Evolutionary conservation across 1,140 invertebrate genomes (phyloP), one percentile per base, ranked within the genome.

Genomic region (Zaprionus nigranus): DNA sequence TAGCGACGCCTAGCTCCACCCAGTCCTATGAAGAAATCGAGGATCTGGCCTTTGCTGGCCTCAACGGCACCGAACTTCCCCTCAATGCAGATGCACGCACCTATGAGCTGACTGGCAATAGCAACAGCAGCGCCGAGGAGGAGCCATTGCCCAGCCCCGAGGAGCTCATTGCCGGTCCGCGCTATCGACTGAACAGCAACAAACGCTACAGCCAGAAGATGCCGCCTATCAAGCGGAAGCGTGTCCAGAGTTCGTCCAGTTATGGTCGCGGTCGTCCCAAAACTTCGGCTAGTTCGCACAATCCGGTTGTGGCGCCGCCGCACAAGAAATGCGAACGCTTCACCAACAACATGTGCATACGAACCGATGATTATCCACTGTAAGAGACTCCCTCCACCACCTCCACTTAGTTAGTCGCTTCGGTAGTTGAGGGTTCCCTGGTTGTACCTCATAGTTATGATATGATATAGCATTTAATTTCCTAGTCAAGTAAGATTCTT

Each of bases 301-400:
- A 69, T 54, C 80, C 78, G 0, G 81, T 79, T 22, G 71, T 82
- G 28, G 7, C 78, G 15, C 30, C 78, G 15, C 30, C 80, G 1
- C 60, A 79, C 28, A 87, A 76, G 54, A 92, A 94, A 65, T 97
- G 96, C 81, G 96, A 96, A 75, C 94, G 96, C 61, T 97, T 97
- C 87, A 95, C 96, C 1, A 95, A 95, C 81, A 95, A 95, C 5
- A 94, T 97, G 71, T 97, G 96, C 92, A 93, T 97, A 34, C 95
- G 96, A 75, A 94, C 95, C 53, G 93, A 94, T 12, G 95, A 97
- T 90, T 97, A 97, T 93, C 97, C 96, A 56, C 95, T 95, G 96
- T 97, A 94, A 95, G 95, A 94, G 95, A 94, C 76, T n/a, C n/a
- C n/a, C n/a, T n/a, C 49, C 40, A 40, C 30, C 9, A 9, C 30